These are phyloP conservation scores for Notospermus geniculatus DNA, from an alignment of 1,140 invertebrate species.

Conservation along the genomic window DNA sequence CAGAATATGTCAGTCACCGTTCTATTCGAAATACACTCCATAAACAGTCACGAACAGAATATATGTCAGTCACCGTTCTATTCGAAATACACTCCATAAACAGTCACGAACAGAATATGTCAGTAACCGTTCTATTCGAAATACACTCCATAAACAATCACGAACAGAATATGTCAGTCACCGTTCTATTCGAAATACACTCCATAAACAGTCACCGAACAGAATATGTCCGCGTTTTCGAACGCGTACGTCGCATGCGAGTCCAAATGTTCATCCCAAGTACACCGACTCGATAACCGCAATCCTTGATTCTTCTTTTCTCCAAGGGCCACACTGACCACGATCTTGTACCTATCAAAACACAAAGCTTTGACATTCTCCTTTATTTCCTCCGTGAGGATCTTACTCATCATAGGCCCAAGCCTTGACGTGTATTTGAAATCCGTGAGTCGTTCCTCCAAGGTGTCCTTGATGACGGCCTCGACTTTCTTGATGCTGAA, in stretches of 20 bases:
- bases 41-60: no score
- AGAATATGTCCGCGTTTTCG: conserved; percentile 36
- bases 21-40: no score
- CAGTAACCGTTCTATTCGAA: conserved; percentile 32
- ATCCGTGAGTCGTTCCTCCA: conserved; percentile 27
- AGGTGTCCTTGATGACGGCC: conserved; percentile 22
- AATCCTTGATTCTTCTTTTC: conserved; percentile 39
- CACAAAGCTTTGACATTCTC: conserved; percentile 38
- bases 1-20: no score
- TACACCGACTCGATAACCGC: conserved; percentile 35
- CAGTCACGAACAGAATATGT: not conserved
- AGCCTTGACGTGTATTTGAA: conserved; percentile 35
- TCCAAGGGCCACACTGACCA: conserved; percentile 38
- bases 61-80: no score
- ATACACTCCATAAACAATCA: conserved; percentile 45
- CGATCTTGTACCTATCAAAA: conserved; percentile 47
- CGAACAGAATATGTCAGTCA: not conserved
- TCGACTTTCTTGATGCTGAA: conserved; percentile 15
- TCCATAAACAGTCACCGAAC: conserved; percentile 43
- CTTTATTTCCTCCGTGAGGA: conserved; percentile 41
- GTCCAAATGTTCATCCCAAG: conserved; percentile 46
- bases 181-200: conserved; percentile 45
- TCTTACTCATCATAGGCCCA: conserved; percentile 30
- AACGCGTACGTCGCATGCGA: conserved; percentile 38
- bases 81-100: no score